Base-by-base conservation (phyloP, 2,888 invertebrate species). In the Octonoba sinensis region DNA sequence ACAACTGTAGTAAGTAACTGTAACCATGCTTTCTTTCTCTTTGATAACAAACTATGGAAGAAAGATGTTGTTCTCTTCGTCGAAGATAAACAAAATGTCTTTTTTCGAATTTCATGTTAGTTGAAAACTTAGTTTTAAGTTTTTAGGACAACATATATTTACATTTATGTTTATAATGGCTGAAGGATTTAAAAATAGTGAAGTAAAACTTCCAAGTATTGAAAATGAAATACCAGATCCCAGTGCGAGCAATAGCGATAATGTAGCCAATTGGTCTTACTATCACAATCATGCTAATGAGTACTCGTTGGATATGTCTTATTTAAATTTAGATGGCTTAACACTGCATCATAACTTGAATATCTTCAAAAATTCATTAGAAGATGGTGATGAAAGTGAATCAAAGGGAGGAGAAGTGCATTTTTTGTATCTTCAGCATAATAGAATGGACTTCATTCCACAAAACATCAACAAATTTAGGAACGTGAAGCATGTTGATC, bases 401-500 rank as follows among this genome's bases (percentile, higher is more conserved):
- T 90, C 90, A 86, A 89, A 90, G 85, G 89, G 90, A 86, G 90
- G 91, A 86, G 91, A 93, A 85, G 93, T 70, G 0, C 65, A 94
- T 88, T 93, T 87, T 12, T 83, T 89, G 2, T 86, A 87, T 79
- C 85, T 89, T 1, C 87, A 88, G 65, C 88, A 90, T 85, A 90
- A 90, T 77, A 82, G 86, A 22, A 86, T 90, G 51, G 84, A 86
- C 1, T 83, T 85, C 47, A 83, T 90, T 12, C 89, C 90, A 6
- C 79, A 86, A 18, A 85, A 85, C 36, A 87, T 89, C 4, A 85
- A 85, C 11, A 51, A 71, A 27, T 86, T 87, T 69, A 47, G 67
- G 11, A 94, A 94, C 89, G 90, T 97, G 84, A 93, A 93, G 87
- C 91, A 93, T 78, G 89, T 98, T 86, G 96, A 97, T 88, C 90